These are phyloP conservation scores for Augiades crinisus DNA, from an alignment of 2,888 invertebrate species.

Conservation along the genomic window DNA sequence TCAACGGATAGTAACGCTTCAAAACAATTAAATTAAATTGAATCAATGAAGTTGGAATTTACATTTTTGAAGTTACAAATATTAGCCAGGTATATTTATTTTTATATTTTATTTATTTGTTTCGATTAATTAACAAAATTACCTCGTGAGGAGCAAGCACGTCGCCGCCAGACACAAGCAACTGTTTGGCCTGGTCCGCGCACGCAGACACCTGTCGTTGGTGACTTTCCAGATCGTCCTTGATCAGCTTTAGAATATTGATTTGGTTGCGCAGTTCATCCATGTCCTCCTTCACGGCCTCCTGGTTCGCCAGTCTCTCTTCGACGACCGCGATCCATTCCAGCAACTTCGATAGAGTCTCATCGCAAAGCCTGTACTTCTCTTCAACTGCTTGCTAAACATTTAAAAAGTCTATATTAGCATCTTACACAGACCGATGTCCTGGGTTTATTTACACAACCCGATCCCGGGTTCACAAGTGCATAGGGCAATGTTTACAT, in stretches of 20 bases:
- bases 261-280: constrained; percentile 95
- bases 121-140: too few species aligned
- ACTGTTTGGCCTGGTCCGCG: constrained; percentile 93
- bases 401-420: constrained; percentile 42
- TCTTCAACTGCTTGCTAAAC: constrained; percentile 96
- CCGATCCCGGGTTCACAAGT: constrained; percentile 13
- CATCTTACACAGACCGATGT: constrained; percentile 28
- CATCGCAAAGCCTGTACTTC: constrained; percentile 95
- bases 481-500: constrained; percentile 41
- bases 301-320: constrained; percentile 91
- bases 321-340: constrained; percentile 94
- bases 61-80: too few species aligned
- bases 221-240: constrained; percentile 94
- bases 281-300: constrained; percentile 92
- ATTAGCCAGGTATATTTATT: too few species aligned
- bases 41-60: too few species aligned
- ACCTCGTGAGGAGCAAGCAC: constrained; percentile 95
- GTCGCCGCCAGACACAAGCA: constrained; percentile 94
- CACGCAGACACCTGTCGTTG: constrained; percentile 91
- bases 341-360: constrained; percentile 90
- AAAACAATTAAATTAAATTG: too few species aligned
- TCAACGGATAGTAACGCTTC: too few species aligned
- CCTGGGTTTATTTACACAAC: constrained; percentile 20
- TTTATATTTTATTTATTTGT: too few species aligned
- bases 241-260: constrained; percentile 93